Conservation (phyloP, 1,140 invertebrate genomes). For the Drosophila bocki region DNA sequence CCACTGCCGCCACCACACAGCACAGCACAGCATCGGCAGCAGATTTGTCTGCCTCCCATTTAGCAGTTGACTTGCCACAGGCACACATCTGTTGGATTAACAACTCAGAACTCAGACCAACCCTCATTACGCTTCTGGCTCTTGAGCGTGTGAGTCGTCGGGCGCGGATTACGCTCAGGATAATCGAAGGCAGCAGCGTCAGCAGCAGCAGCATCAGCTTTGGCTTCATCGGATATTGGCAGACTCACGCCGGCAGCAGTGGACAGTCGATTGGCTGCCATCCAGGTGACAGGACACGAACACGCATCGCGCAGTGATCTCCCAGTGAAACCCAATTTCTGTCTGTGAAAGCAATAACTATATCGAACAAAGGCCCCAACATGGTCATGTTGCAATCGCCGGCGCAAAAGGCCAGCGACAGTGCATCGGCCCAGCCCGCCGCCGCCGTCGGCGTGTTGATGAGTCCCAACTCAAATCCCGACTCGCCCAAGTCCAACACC, state of each 20-base stretch:
- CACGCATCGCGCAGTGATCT: slow-evolving; percentile 58
- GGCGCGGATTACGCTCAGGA: slow-evolving; percentile 76
- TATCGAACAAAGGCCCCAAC: slow-evolving; percentile 20
- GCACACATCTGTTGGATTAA: slow-evolving; percentile 67
- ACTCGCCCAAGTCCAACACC: slow-evolving; percentile 81
- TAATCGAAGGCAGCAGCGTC: slow-evolving; percentile 43
- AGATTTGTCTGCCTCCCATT: slow-evolving; percentile 75
- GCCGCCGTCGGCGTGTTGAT: slow-evolving; percentile 68
- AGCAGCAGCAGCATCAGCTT: slow-evolving; percentile 16
- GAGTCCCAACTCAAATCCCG: slow-evolving; percentile 82
- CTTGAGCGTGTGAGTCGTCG: slow-evolving; percentile 62
- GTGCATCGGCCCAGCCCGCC: slow-evolving; percentile 44
- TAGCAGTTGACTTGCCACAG: slow-evolving; percentile 74
- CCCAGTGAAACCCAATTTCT: slow-evolving; percentile 22
- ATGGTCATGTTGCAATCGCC: slow-evolving; percentile 85
- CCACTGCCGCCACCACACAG: slow-evolving; percentile 21
- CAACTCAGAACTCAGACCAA: slow-evolving; percentile 40
- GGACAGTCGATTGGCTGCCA: slow-evolving; percentile 84
- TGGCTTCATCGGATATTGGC: slow-evolving; percentile 47
- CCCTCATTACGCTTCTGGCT: slow-evolving; percentile 71
- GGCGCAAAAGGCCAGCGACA: slow-evolving; percentile 72
- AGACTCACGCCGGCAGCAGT: slow-evolving; percentile 62
- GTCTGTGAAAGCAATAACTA: slow-evolving; percentile 20
- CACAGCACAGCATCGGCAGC: slow-evolving; percentile 43
- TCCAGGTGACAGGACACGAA: slow-evolving; percentile 71